A percentile compares a stretch with the other conserved stretches of the same genome.
These are phyloP conservation scores for Heliconius erato DNA, from an alignment of 2,888 invertebrate species.

Conservation along the genomic window DNA sequence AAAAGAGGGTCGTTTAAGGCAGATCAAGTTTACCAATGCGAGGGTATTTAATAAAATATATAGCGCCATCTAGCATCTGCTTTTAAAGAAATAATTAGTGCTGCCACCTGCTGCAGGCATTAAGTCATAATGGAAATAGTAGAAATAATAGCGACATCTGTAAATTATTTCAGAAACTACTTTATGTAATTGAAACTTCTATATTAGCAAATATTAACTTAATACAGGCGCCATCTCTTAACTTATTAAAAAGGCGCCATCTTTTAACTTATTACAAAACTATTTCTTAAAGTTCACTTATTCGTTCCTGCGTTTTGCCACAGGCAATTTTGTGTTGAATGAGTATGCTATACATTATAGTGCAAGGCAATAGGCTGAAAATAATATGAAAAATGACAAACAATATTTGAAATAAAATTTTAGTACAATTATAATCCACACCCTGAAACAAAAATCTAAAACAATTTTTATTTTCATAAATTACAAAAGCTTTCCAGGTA, in stretches of 20 bases:
- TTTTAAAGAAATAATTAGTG: background rate
- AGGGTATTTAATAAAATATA: background rate
- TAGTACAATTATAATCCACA: background rate
- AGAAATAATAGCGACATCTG: conserved; percentile 3
- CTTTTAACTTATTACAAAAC: no score
- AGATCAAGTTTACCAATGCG: background rate
- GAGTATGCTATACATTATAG: background rate
- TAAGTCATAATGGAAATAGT: background rate
- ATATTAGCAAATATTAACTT: background rate
- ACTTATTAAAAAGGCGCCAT: no score
- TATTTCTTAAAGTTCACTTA: background rate
- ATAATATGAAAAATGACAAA: background rate
- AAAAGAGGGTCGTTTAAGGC: background rate
- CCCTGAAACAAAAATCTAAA: background rate
- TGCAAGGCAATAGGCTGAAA: background rate
- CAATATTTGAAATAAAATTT: background rate
- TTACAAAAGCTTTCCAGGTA: background rate
- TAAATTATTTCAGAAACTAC: background rate
- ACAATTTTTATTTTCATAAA: conserved; percentile 7
- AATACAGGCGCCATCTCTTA: background rate
- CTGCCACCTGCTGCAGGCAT: background rate
- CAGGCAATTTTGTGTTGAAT: no score
- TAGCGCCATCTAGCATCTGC: conserved; percentile 16
- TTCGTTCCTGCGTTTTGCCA: background rate
- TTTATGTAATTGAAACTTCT: background rate